Base-by-base conservation (phyloP, 2,113 vertebrate genomes). In the Campylomormyrus numenius region DNA sequence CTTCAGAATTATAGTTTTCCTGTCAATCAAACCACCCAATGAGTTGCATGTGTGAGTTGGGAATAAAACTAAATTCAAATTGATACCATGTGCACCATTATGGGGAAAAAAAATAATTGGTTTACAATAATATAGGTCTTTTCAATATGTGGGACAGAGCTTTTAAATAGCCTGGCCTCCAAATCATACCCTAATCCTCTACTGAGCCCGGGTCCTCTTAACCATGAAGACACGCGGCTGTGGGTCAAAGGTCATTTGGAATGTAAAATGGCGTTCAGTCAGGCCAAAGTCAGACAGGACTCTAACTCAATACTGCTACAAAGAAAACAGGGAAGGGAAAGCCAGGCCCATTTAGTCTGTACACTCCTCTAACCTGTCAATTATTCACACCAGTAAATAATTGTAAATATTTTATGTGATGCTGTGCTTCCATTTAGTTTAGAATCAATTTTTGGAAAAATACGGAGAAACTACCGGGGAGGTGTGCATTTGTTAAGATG, bases 31-130 rank as follows among this genome's bases (percentile, higher is more conserved):
- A 87, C 85, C 50, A 87, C 85, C 50, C 49, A 87, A 85, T 48
- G 85, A 53, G 19, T 31, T 87, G 85, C 85, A 31, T 9, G 48
- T 53, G 48, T 53, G 50, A 53, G 50, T n/a, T 1, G 50, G 49
- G 24, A 87, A 87, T 46, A 85, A n/a, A 48, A 48, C 83, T 85
- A 85, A 80, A 80, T 80, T 80, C 45, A 85, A 85, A 85, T 85
- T 85, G 83, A 85, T 48, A 85, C 83, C 83, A 85, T 48, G 42
- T 85, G 83, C 42, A 85, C 83, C 83, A 48, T 85, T 45, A 85
- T 80, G 15, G 15, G 45, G 45, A 8, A 86, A 50, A 42, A 53
- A 85, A 48, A 27, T 86, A 85, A 85, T 46, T 85, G 83, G 85
- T 87, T 87, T 87, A 87, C 50, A 53, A 53, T 53, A 53, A 53